Evolutionary conservation across 1,140 invertebrate genomes (phyloP), one percentile per base, ranked within the genome.

Genomic region (Cryptotermes secundus): DNA sequence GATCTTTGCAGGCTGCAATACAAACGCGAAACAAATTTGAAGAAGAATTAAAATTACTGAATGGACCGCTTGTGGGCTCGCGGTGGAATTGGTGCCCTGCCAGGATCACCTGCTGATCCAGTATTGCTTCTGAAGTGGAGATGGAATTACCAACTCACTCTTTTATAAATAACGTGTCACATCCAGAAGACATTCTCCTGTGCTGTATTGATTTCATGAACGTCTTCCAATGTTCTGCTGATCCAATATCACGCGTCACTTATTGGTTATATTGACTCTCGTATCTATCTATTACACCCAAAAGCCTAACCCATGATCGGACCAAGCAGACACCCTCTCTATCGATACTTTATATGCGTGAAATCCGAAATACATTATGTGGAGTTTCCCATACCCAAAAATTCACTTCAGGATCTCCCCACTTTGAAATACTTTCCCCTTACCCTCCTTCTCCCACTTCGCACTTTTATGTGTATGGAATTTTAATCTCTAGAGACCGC

Each of bases 251-350:
- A 72, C 59, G 59, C 59, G 26, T 72, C 59, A 72, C 26, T 72
- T 72, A 72, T 72, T 72, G 59, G 31, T 72, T 72, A 72, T 72
- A 72, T 72, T 72, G 59, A 72, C 59, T 72, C 4, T 72, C 26
- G 26, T 59, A 59, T 59, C 53, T 49, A 49, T 49, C 12, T 72
- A 31, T 31, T 31, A 31, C n/a, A 72, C n/a, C 26, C 59, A 72
- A 31, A 31, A 72, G 31, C 59, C 10, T 26, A 72, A 14, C 26
- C n/a, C n/a, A 2, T n/a, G 59, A 72, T n/a, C 4, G 26, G 7
- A 7, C 59, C 59, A 72, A 10, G 3, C 45, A 16, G 2, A 16
- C 19, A 4, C 59, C 14, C 59, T n/a, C 59, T 72, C 26, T 31
- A 31, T 31, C 59, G n/a, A 72, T 72, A 72, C 31, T 72, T 31